A percentile compares a stretch with the other conserved stretches of the same genome.
Conservation (phyloP, 2,113 vertebrate genomes). For the Phylloscopus whistleri region DNA sequence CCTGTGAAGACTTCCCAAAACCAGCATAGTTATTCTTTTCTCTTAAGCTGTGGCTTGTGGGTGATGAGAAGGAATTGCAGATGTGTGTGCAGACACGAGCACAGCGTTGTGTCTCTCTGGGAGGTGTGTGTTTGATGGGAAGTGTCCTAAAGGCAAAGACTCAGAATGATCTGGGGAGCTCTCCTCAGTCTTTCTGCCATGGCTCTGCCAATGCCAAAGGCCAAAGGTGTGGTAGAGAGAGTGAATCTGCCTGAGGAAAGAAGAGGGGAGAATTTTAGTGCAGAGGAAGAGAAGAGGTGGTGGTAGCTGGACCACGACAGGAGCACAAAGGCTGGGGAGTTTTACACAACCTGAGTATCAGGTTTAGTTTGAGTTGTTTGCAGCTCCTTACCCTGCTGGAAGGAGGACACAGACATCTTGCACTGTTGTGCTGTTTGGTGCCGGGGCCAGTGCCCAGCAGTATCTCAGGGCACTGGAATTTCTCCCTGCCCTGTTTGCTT, state of each 20-base stretch:
- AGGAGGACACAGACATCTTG: neutral
- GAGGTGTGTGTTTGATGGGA: neutral
- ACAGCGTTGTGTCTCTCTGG: neutral
- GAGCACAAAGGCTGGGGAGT: neutral
- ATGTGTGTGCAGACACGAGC: neutral
- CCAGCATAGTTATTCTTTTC: neutral
- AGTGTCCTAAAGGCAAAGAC: neutral
- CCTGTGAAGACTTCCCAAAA: neutral
- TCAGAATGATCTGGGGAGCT: neutral
- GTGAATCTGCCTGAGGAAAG: neutral
- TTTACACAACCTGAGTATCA: accelerated
- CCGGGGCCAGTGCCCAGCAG: neutral
- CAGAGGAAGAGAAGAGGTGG: neutral
- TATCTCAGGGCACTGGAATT: conserved; percentile 1
- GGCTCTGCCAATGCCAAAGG: neutral
- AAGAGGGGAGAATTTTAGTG: neutral
- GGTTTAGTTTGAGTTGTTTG: neutral
- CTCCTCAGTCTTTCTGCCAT: neutral
- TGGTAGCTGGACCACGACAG: neutral
- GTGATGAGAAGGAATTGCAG: neutral
- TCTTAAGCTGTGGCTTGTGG: neutral
- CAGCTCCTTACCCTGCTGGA: neutral
- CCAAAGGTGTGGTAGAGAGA: neutral
- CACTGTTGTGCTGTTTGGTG: neutral
- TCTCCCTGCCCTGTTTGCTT: conserved; percentile 1